Evolutionary conservation across 2,888 invertebrate species (phyloP).

Genomic region (Zootermopsis nevadensis): DNA sequence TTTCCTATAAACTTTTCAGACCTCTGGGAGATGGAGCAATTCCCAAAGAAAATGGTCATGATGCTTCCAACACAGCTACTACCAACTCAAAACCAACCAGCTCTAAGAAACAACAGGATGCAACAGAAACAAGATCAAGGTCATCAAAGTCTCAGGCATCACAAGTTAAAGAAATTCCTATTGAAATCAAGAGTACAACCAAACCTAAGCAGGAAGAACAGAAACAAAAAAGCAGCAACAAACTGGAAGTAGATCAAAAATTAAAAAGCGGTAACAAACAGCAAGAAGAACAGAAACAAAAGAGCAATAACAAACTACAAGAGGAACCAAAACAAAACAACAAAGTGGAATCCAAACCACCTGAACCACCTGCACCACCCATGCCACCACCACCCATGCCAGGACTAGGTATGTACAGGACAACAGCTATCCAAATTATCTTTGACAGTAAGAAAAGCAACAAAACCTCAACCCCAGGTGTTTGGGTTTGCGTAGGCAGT

Average conservation of each 20-base stretch:
- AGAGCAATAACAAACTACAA: conserved; percentile 48
- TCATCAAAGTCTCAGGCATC: neutral
- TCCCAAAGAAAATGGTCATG: conserved; percentile 56
- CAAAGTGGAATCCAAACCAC: conserved; percentile 26
- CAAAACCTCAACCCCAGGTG: no score
- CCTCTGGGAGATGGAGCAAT: conserved; percentile 18
- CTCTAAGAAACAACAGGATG: neutral
- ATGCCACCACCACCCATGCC: conserved; percentile 49
- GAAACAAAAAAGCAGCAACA: conserved; percentile 51
- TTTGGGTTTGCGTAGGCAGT: no score
- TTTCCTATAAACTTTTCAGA: neutral
- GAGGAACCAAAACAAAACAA: conserved; percentile 50
- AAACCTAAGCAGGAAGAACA: conserved; percentile 34
- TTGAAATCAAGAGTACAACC: conserved; percentile 56
- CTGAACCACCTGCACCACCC: conserved; percentile 48
- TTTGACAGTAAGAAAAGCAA: no score
- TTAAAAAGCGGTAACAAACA: conserved; percentile 48
- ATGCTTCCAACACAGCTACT: conserved; percentile 6
- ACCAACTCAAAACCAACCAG: conserved; percentile 55
- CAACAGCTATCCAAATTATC: no score
- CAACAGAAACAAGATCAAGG: neutral
- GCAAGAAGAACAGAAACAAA: neutral
- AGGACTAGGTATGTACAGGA: conserved; percentile 17
- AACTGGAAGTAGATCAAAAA: neutral
- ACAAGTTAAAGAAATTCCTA: conserved; percentile 52